Percentiles rank a stretch among this genome's conserved stretches.
phyloP scores from a whole-genome alignment of 2,797 vertebrate species.

The Pseudochaenichthys georgianus region DNA sequence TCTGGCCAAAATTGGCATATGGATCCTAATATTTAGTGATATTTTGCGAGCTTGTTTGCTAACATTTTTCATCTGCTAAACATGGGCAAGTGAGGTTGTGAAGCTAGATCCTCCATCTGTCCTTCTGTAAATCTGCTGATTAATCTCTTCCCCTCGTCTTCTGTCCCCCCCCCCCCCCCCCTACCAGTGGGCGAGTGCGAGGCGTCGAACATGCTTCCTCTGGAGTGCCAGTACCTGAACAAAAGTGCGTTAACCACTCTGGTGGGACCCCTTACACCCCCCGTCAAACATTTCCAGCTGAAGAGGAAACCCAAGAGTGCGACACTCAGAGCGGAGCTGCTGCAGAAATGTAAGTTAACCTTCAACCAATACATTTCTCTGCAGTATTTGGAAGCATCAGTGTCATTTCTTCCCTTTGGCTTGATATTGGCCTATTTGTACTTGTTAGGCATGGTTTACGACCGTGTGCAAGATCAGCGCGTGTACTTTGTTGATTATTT shows the following conservation, averaged over 20 bases:
- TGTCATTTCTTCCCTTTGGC: background rate
- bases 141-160: background rate
- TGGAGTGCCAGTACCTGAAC: slow-evolving; percentile 98
- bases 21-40: background rate
- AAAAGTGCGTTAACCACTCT: slow-evolving; percentile 96
- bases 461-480: background rate
- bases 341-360: slow-evolving; percentile 95
- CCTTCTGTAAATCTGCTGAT: background rate
- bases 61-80: background rate
- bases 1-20: background rate
- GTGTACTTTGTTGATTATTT: background rate
- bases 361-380: background rate
- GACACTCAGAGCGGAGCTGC: slow-evolving; percentile 95
- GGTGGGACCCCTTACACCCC: slow-evolving; percentile 95
- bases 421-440: background rate
- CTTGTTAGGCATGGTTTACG: no score
- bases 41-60: background rate
- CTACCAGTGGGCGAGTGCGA: slow-evolving; percentile 95
- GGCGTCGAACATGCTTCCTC: slow-evolving; percentile 95
- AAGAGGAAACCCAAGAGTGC: slow-evolving; percentile 99
- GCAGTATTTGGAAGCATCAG: background rate
- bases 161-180: background rate
- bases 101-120: background rate
- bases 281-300: slow-evolving; percentile 98
- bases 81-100: background rate